These are phyloP conservation scores for Pyrocephalus nanus DNA, from an alignment of 2,797 vertebrate species.

Conservation along the genomic window DNA sequence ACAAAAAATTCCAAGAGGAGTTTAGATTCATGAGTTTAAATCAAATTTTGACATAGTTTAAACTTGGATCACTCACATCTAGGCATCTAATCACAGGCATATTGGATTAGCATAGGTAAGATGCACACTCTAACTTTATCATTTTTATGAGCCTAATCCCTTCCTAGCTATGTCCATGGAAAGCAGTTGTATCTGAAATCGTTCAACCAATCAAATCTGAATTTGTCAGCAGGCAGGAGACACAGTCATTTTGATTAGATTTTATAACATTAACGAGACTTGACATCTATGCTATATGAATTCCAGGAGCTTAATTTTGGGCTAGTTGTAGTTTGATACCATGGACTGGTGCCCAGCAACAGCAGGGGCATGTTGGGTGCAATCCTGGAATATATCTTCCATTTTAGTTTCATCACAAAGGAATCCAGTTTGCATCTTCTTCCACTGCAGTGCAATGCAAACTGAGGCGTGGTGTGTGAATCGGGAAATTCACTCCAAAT, in stretches of 20 bases:
- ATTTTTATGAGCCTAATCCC: background rate
- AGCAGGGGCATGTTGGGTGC: background rate
- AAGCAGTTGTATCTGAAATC: background rate
- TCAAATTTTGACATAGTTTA: background rate
- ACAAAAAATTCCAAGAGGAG: accelerated
- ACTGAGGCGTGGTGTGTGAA: accelerated
- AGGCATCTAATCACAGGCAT: background rate
- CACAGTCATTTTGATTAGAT: background rate
- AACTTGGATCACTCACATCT: background rate
- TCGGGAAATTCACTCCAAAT: background rate
- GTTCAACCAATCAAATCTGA: background rate
- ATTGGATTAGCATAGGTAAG: background rate
- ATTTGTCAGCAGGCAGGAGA: background rate
- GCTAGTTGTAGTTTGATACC: background rate
- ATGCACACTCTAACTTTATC: background rate
- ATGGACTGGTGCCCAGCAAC: background rate
- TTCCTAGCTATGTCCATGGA: background rate
- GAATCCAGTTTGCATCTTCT: background rate
- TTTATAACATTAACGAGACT: background rate
- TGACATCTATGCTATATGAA: background rate
- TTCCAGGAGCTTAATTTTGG: background rate
- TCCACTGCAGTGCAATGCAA: background rate
- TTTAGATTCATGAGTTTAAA: background rate
- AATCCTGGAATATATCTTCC: background rate
- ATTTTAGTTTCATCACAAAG: background rate